These are phyloP conservation scores for Natrix natrix DNA, from an alignment of 2,797 vertebrate genomes.

Conservation along the genomic window DNA sequence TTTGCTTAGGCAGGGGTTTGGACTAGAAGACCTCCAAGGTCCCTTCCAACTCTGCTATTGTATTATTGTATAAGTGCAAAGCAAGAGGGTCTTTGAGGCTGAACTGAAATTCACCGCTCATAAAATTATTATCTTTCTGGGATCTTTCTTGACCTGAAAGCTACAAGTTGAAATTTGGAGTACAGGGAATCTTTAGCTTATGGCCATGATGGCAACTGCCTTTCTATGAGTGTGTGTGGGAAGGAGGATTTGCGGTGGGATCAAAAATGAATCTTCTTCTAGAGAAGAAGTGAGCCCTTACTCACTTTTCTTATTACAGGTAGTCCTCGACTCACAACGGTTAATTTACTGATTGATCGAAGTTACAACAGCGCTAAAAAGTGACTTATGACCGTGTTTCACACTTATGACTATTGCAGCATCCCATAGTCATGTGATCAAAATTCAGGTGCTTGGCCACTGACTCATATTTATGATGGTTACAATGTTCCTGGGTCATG, in stretches of 20 bases:
- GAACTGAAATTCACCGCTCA: fast-evolving
- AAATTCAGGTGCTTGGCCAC: neutral
- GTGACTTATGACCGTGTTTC: neutral
- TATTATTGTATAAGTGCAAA: neutral
- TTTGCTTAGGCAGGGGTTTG: no score
- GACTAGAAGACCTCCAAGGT: no score
- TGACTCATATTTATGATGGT: neutral
- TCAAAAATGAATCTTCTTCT: neutral
- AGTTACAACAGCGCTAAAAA: neutral
- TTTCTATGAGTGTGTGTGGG: neutral
- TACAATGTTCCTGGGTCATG: neutral
- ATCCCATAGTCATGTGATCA: neutral
- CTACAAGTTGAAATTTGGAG: neutral
- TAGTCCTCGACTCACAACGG: neutral
- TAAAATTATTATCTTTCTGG: neutral
- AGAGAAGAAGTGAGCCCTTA: neutral
- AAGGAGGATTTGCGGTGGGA: neutral
- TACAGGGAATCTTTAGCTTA: neutral
- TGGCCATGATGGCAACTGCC: neutral
- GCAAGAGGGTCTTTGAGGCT: neutral
- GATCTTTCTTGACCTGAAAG: neutral
- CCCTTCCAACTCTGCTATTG: no score
- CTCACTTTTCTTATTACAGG: neutral
- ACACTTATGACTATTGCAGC: neutral
- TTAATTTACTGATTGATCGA: neutral